These are phyloP conservation scores for Molanna angustata DNA, from an alignment of 2,888 invertebrate genomes.

Conservation along the genomic window DNA sequence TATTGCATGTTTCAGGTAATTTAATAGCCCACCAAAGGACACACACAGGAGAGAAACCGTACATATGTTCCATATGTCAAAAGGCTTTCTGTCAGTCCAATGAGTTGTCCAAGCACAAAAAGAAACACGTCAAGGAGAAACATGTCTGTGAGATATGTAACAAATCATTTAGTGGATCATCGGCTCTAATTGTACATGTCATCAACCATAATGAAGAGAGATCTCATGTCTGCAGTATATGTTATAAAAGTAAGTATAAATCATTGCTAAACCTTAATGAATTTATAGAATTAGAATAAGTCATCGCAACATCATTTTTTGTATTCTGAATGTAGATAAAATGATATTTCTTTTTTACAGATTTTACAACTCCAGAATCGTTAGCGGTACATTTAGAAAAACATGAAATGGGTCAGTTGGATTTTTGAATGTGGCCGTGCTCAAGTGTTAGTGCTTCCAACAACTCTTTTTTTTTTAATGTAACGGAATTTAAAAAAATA, in stretches of 20 bases:
- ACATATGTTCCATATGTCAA: slow-evolving; percentile 43
- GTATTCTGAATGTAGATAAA: no score
- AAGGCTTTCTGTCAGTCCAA: slow-evolving; percentile 48
- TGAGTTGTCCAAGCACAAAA: slow-evolving; percentile 46
- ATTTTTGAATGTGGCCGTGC: no score
- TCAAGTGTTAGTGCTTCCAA: no score
- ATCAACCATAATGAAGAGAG: slow-evolving; percentile 30
- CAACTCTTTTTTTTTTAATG: no score
- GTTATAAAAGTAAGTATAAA: slow-evolving; percentile 26
- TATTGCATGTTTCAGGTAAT: slow-evolving; percentile 36
- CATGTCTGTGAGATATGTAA: slow-evolving; percentile 47
- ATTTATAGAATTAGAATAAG: no score
- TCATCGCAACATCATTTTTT: no score
- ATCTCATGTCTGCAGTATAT: slow-evolving; percentile 25
- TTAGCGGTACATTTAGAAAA: slow-evolving; percentile 24
- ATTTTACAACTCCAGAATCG: slow-evolving; percentile 22
- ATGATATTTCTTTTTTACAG: slow-evolving; percentile 23
- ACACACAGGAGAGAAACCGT: slow-evolving; percentile 40
- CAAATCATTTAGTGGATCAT: slow-evolving; percentile 36
- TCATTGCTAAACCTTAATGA: no score
- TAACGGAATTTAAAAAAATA: no score
- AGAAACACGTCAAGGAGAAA: slow-evolving; percentile 47
- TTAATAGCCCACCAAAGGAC: slow-evolving; percentile 46
- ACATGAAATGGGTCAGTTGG: slow-evolving; percentile 25
- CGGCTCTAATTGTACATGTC: slow-evolving; percentile 29